Evolutionary conservation across 2,113 vertebrate species (phyloP), one percentile per base, ranked within the genome.

Genomic region (Echinops telfairi): DNA sequence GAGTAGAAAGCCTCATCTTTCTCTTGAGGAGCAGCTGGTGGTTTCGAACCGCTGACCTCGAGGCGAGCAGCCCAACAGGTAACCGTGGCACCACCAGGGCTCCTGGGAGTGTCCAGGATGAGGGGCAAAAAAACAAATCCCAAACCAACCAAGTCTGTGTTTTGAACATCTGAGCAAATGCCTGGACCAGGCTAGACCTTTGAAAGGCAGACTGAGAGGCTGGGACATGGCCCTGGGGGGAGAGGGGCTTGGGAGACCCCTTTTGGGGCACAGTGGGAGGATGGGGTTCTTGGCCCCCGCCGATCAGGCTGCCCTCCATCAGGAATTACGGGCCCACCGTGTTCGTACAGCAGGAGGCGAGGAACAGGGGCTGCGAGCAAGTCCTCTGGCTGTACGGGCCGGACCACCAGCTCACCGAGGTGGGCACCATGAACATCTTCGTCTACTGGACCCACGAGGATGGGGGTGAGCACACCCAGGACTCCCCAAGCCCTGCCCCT

Each of bases 351-450:
- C 96, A 73, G 1, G 98, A 98, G 96, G 99, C 99, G 0, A 23
- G 92, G 64, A 98, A 97, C 90, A 95, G 93, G 62, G 98, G 98
- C 88, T 99, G 99, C 19, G 98, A 99, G 96, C 99, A 99, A 97
- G 99, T 99, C 0, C 98, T 99, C 70, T 99, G 99, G 99, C 97
- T 99, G 12, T 99, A 99, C 0, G 99, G 99, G 1, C 96, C 98
- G 0, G 64, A 98, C 6, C 98, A 99, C 93, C 97, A 99, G 97
- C 98, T 99, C 97, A 99, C 99, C 0, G 99, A 99, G 97, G 99
- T 98, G 29, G 99, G 99, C 71, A 99, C 98, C 97, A 99, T 99
- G 99, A 99, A 99, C 97, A 98, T 99, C 97, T 99, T 99, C 97
- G 36, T 99, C 98, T 99, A 98, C 98, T 99, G 99, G 99, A 99